Conservation (phyloP, 2,888 invertebrate genomes). For the Ptilodon capucinus region DNA sequence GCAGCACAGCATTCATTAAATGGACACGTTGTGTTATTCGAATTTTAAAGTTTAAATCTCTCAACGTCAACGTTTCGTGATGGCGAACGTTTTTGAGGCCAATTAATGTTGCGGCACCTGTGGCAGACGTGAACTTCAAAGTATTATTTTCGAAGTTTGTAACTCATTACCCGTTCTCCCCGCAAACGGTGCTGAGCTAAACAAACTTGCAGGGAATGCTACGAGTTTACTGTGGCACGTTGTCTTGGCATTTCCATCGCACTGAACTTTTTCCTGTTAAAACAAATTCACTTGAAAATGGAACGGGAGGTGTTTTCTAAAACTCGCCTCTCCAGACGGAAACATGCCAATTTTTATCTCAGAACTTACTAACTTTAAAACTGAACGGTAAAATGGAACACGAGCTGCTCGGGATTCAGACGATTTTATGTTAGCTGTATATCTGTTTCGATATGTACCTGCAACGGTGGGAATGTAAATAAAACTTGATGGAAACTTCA, state of each 20-base stretch:
- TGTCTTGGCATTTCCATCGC: constrained; percentile 17
- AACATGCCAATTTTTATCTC: constrained; percentile 26
- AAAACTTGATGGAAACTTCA: too few relatives aligned
- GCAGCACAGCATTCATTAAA: neutral
- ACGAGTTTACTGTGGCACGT: constrained; percentile 28
- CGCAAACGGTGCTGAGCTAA: constrained; percentile 25
- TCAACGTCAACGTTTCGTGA: too few relatives aligned
- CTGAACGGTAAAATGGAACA: constrained; percentile 4
- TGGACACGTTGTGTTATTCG: neutral
- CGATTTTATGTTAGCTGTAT: constrained; percentile 1
- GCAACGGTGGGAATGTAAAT: too few relatives aligned
- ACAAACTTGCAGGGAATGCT: constrained; percentile 16
- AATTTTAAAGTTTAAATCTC: neutral
- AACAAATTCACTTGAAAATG: constrained; percentile 35
- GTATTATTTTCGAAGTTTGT: constrained; percentile 35
- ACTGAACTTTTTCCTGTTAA: constrained; percentile 31
- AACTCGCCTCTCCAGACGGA: constrained; percentile 5
- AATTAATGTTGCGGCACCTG: constrained; percentile 6
- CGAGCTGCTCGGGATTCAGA: constrained; percentile 6
- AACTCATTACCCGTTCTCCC: constrained; percentile 36
- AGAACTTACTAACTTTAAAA: constrained; percentile 17
- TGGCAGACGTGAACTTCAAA: constrained; percentile 27
- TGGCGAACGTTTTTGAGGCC: neutral
- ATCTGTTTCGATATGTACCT: neutral
- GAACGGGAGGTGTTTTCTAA: constrained; percentile 10